phyloP scores from a whole-genome alignment of 2,113 vertebrate genomes.

The Grantiella picta region DNA sequence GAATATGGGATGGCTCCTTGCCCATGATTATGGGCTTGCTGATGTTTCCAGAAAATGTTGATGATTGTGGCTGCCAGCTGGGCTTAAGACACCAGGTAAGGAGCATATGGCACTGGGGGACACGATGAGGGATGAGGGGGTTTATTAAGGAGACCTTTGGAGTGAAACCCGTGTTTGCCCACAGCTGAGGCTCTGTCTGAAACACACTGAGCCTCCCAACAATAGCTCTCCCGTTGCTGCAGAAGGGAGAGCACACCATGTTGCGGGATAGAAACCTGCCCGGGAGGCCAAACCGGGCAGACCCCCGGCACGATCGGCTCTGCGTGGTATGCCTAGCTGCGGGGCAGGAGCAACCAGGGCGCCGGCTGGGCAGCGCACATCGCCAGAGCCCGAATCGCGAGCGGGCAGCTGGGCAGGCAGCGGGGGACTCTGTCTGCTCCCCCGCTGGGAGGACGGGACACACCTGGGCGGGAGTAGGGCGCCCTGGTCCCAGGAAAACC shows the following conservation, averaged over 20 bases:
- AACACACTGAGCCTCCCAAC: background rate
- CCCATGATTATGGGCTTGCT: background rate
- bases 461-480: background rate
- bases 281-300: background rate
- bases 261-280: background rate
- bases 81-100: background rate
- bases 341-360: background rate
- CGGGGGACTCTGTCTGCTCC: background rate
- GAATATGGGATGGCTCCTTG: background rate
- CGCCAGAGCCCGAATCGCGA: background rate
- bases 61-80: background rate
- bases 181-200: background rate
- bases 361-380: fast-evolving
- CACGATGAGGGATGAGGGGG: background rate
- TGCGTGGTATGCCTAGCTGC: background rate
- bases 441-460: background rate
- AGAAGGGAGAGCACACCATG: background rate
- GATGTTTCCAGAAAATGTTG: background rate
- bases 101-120: background rate
- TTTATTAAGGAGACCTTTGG: background rate
- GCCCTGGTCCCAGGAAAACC: background rate
- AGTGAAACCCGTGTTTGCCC: background rate
- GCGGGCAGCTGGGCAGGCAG: background rate
- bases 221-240: background rate
- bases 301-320: fast-evolving